Base-by-base conservation (phyloP, 2,888 invertebrate species). In the Hirtodrosophila histrioides region DNA sequence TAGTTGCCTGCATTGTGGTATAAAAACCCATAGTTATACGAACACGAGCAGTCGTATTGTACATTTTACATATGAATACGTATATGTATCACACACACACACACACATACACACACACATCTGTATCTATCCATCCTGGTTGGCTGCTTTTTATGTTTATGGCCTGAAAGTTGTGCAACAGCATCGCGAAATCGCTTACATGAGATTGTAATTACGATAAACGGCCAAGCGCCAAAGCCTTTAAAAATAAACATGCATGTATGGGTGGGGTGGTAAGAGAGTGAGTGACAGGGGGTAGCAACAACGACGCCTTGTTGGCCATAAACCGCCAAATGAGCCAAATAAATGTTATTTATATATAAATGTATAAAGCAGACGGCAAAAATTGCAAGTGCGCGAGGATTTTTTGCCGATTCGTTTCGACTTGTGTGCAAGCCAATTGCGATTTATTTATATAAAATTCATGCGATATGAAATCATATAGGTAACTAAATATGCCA, bases 191-290 rank as follows among this genome's bases (percentile, higher is more conserved):
- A 78, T 72, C 79, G 86, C 84, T 75, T 78, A 85, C 88, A 85
- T 77, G 86, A 87, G 88, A 85, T 85, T 82, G 88, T 85, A 88
- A 86, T 86, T 86, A 88, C 88, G 85, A 88, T 86, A 86, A 87
- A 82, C 74, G 84, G 69, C 37, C 46, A 44, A 75, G 63, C 69
- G 76, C 58, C 65, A 72, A 72, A 66, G 80, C 68, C 79, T 79
- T 82, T 74, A 65, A 69, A 74, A 62, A 78, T 75, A 71, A 78
- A 82, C 69, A 71, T 74, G 55, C 44, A 61, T 53, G 49, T 57
- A 75, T 54, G 53, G 57, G 27, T 27, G 31, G 49, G 11, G 10
- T 12, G 17, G 10, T n/a, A n/a, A n/a, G 23, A 4, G 17, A 3
- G 3, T 33, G 44, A 17, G 11, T 23, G 29, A 10, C 24, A 39